Percentiles rank a stretch among this genome's conserved stretches.
Conservation (phyloP, 1,140 invertebrate genomes). For the Halictus rubicundus region DNA sequence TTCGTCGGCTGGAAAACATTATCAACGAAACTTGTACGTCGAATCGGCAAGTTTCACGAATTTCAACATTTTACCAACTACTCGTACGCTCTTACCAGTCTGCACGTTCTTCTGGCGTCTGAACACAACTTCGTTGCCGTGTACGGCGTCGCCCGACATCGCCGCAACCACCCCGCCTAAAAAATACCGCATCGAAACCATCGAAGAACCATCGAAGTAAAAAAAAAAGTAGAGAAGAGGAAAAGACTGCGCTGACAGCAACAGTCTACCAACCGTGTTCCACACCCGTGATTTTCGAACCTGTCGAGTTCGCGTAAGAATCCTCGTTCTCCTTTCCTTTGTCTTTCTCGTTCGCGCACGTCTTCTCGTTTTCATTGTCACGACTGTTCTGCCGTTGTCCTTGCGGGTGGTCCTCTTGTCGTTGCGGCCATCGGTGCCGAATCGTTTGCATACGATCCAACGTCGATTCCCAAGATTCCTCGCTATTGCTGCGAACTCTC, state of each 20-base stretch:
- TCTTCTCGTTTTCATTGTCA: slow-evolving; percentile 76
- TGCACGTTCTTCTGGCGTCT: slow-evolving; percentile 83
- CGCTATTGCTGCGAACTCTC: slow-evolving; percentile 83
- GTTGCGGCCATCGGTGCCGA: slow-evolving; percentile 74
- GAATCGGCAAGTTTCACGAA: background rate
- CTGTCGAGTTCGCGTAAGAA: slow-evolving; percentile 32
- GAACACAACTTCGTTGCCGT: slow-evolving; percentile 81
- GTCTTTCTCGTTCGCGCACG: slow-evolving; percentile 65
- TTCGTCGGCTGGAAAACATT: slow-evolving; percentile 84
- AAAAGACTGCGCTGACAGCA: too few species aligned
- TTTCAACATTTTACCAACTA: background rate
- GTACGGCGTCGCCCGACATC: slow-evolving; percentile 19
- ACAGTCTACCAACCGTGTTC: slow-evolving; percentile 42
- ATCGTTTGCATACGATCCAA: slow-evolving; percentile 61
- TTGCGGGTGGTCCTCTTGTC: slow-evolving; percentile 60
- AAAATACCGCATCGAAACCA: background rate
- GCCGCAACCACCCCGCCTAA: background rate
- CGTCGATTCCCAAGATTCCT: slow-evolving; percentile 81
- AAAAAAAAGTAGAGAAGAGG: too few species aligned
- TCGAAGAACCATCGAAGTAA: too few species aligned
- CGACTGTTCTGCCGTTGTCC: slow-evolving; percentile 47
- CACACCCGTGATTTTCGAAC: background rate
- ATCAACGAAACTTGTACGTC: background rate
- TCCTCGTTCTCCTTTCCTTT: slow-evolving; percentile 78
- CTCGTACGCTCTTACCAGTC: slow-evolving; percentile 66